Conservation (phyloP, 2,113 vertebrate genomes). For the Tenrec ecaudatus region DNA sequence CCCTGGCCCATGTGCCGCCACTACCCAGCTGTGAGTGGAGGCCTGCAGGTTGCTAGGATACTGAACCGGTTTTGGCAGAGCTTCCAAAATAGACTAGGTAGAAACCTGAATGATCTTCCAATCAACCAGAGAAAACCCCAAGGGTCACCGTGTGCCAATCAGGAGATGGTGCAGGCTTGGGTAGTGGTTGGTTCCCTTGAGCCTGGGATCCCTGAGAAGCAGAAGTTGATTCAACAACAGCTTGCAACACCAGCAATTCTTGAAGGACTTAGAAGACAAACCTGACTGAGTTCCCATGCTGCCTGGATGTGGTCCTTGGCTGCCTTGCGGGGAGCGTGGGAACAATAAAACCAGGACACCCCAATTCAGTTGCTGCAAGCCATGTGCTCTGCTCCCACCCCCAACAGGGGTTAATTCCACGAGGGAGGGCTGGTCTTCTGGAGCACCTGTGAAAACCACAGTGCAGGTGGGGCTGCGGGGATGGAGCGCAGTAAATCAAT, state of each 20-base stretch:
- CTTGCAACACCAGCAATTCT: neutral
- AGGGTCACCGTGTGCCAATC: neutral
- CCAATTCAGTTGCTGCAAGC: neutral
- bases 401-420: neutral
- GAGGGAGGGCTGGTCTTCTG: neutral
- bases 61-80: no score
- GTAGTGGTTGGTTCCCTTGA: neutral
- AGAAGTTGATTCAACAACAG: neutral
- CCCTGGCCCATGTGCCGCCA: neutral
- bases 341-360: neutral
- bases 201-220: neutral
- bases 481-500: neutral
- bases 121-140: neutral
- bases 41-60: neutral
- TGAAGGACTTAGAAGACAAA: slow-evolving; percentile 31
- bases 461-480: neutral
- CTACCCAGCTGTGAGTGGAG: neutral
- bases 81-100: neutral
- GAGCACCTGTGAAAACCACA: neutral
- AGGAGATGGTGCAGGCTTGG: neutral
- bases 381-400: neutral
- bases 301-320: neutral
- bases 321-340: neutral
- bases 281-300: neutral
- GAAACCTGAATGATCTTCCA: neutral